Percentiles rank a stretch among this genome's conserved stretches.
phyloP scores from a whole-genome alignment of 2,113 vertebrate species.

The Helogale parvula region DNA sequence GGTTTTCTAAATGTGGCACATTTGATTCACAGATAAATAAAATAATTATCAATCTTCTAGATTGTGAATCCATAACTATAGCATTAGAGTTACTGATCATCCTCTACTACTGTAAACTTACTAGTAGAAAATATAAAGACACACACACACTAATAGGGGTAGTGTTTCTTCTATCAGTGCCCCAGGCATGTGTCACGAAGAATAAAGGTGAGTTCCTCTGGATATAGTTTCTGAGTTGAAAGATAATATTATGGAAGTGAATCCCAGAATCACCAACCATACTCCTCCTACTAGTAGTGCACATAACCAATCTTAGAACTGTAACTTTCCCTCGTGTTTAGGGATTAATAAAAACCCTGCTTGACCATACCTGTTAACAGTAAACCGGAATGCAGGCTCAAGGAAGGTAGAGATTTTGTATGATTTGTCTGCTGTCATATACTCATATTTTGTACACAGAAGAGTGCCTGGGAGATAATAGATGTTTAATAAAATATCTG shows the following conservation, averaged over 20 bases:
- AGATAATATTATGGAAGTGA: background rate
- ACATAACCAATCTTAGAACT: background rate
- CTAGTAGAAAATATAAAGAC: background rate
- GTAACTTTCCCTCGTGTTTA: background rate
- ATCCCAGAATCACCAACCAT: background rate
- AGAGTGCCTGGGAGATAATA: background rate
- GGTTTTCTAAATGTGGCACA: conserved; percentile 1
- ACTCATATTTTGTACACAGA: background rate
- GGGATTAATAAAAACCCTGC: background rate
- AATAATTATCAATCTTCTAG: background rate
- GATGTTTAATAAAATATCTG: background rate
- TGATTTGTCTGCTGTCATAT: background rate
- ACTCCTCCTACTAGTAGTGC: background rate
- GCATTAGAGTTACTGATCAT: background rate
- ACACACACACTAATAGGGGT: background rate
- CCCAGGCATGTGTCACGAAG: background rate
- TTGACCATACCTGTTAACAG: background rate
- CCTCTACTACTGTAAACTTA: background rate
- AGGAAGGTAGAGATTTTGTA: background rate
- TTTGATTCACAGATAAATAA: background rate
- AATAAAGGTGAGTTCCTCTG: background rate
- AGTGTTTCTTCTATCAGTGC: background rate
- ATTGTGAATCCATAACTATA: background rate
- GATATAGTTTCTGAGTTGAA: background rate
- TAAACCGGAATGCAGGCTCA: background rate